phyloP scores from a whole-genome alignment of 2,113 vertebrate genomes.

The Spilogale gracilis region DNA sequence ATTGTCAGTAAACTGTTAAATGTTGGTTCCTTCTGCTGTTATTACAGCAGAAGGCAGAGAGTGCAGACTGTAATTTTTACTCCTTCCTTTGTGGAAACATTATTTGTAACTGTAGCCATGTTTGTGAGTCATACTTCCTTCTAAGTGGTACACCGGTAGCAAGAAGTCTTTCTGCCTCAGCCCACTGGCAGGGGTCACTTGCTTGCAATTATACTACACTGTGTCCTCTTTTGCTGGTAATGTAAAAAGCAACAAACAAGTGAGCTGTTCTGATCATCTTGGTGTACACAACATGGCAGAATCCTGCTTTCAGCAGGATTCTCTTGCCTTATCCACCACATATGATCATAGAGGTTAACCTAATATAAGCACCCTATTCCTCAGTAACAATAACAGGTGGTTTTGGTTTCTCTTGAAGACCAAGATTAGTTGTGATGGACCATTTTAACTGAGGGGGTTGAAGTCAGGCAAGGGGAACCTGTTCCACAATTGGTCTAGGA shows the following conservation, averaged over 20 bases:
- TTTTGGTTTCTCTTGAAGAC: slow-evolving; percentile 51
- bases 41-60: not conserved
- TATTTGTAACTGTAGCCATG: not conserved
- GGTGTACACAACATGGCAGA: not conserved
- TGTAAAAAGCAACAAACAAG: slow-evolving; percentile 31
- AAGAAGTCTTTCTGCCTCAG: slow-evolving; percentile 20
- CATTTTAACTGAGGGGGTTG: slow-evolving; percentile 5
- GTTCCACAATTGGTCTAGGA: not conserved
- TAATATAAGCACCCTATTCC: not conserved
- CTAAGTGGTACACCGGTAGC: not conserved
- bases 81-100: slow-evolving; percentile 37
- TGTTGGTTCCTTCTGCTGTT: not conserved
- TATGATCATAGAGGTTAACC: not conserved
- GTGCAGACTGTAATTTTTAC: not conserved
- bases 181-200: not conserved
- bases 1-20: not conserved
- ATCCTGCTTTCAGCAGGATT: not conserved
- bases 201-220: not conserved
- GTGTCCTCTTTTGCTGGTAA: not conserved
- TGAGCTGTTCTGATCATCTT: slow-evolving; percentile 40
- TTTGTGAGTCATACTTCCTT: not conserved
- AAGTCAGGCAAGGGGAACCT: slow-evolving; percentile 31
- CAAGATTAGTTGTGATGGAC: slow-evolving; percentile 3
- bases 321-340: not conserved
- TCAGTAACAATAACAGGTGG: not conserved